Evolutionary conservation across 2,888 invertebrate species (phyloP), one percentile per base, ranked within the genome.

Genomic region (Anoncus sp.): DNA sequence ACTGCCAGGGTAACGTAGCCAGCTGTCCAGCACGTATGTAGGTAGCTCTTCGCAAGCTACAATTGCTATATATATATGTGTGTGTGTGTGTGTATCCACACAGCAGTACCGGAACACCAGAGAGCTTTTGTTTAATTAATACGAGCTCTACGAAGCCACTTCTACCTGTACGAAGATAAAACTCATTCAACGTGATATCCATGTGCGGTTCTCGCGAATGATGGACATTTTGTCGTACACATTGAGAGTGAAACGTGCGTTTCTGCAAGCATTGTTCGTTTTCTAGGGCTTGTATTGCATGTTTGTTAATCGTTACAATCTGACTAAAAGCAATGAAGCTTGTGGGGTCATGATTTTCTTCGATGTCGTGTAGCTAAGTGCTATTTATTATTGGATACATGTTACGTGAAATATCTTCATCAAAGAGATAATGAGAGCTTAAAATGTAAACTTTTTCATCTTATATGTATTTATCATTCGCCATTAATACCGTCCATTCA

Each of bases 71-170:
- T 45, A 51, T 45, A 20, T 20, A 14, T 24, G 9, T 10, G 14
- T 18, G 14, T 14, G 18, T 2, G 22, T 43, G 4, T 22, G 31
- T 20, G 31, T 51, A 53, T 63, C 49, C 43, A 20, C 22, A 63
- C 40, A 49, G 45, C 7, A 55, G 43, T 27, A 24, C 35, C 65
- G 24, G 57, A 20, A 24, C 45, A 53, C 49, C 62, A 9, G 27
- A 62, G 69, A 72, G 80, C 74, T 75, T 81, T 80, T 77, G 78
- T 81, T 83, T 85, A 84, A 84, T 83, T 84, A 83, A 83, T 76
- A 74, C 47, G 27, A 69, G 22, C 59, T 47, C 59, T 10, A 20
- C 38, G 27, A 51, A 43, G 38, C 20, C 60, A 27, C 59, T 63
- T 43, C 55, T 43, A 16, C 40, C 38, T 12, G 12, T 9, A 60